Evolutionary conservation across 2,888 invertebrate genomes (phyloP), one percentile per base, ranked within the genome.

Genomic region (Melieria omissa): DNA sequence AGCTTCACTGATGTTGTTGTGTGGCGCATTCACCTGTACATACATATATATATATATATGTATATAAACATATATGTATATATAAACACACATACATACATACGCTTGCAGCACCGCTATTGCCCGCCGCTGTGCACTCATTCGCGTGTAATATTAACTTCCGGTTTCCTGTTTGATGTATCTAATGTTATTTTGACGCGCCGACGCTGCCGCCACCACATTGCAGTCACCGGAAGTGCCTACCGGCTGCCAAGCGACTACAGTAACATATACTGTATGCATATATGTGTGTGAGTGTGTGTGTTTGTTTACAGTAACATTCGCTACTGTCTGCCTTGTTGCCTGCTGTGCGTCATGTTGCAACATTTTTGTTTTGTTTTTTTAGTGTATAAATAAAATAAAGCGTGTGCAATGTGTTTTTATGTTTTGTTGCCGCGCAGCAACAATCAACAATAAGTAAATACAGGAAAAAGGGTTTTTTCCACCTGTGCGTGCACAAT

Each of bases 121-220:
- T 29, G 2, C 29, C 29, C 2, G 29, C 29, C 29, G 29, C 6
- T 47, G 16, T 47, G 60, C 67, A 16, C 41, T 10, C 57, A 55
- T 16, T 45, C 62, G 69, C 16, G 49, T 54, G 54, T 61, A 58
- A 65, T 64, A 70, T 70, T 58, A 65, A 65, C 70, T 70, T 65
- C 70, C 65, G 65, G 62, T 49, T 70, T 70, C 52, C 52, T 46
- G 58, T 57, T 61, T 70, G 57, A 60, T 60, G 63, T 57, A 8
- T 46, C 55, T 70, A 70, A 70, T 70, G 57, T 14, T 42, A 70
- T 70, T 70, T 70, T 65, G 65, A 70, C 46, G 60, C 61, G 14
- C 57, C 57, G 57, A 29, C 65, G 46, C 65, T 47, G 29, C 65
- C 58, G 46, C 54, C 64, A 49, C 60, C 46, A 62, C n/a, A 61